Evolutionary conservation across 1,140 invertebrate species (phyloP).

Genomic region (Trichoplusia ni): DNA sequence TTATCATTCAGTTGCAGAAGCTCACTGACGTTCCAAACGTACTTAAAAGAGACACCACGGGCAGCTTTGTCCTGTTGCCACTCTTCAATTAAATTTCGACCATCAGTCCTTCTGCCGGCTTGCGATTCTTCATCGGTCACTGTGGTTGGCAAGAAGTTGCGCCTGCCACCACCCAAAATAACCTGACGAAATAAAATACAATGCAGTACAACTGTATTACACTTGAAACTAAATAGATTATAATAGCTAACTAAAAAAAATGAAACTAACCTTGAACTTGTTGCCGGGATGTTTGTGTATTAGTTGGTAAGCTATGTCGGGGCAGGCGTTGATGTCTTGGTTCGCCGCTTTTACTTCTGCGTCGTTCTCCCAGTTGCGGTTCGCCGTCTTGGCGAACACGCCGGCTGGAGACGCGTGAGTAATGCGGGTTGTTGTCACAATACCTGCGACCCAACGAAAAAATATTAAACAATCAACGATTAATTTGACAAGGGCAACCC

Average conservation of each 20-base stretch:
- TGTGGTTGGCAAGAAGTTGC: constrained; percentile 82
- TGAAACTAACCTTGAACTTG: constrained; percentile 85
- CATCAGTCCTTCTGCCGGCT: constrained; percentile 83
- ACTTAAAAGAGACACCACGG: constrained; percentile 84
- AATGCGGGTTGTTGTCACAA: constrained; percentile 89
- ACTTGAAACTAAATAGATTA: too few relatives aligned
- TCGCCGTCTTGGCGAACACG: constrained; percentile 42
- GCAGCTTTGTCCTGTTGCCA: constrained; percentile 62
- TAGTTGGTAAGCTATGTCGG: constrained; percentile 88
- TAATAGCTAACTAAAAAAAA: too few relatives aligned
- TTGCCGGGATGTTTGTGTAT: constrained; percentile 85
- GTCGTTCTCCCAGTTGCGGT: constrained; percentile 48
- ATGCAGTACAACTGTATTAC: too few relatives aligned
- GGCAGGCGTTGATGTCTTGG: constrained; percentile 75
- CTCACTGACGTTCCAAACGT: constrained; percentile 85
- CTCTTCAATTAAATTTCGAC: constrained; percentile 75
- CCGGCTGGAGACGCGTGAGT: constrained; percentile 82
- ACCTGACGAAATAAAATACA: background rate
- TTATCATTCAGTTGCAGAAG: constrained; percentile 83
- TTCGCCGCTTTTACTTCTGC: constrained; percentile 24
- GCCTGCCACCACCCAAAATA: constrained; percentile 16
- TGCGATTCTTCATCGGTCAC: constrained; percentile 85
- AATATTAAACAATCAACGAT: background rate
- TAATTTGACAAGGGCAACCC: too few relatives aligned
- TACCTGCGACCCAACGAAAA: constrained; percentile 67